Evolutionary conservation across 2,797 vertebrate species (phyloP).

Genomic region (Trachops cirrhosus): DNA sequence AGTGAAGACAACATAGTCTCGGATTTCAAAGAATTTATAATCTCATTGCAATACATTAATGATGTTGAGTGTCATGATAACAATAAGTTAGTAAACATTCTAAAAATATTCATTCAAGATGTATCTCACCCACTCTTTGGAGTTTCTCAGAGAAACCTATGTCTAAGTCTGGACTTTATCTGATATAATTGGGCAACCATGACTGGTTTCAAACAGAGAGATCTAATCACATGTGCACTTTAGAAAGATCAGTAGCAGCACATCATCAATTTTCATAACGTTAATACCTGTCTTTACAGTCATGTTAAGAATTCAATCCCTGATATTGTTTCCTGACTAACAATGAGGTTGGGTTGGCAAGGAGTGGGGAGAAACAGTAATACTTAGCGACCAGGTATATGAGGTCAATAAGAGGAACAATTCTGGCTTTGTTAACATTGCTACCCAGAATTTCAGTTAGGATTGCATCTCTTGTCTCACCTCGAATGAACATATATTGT

Average conservation of each 20-base stretch:
- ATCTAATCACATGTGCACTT: neutral
- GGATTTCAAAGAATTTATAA: neutral
- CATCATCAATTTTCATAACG: neutral
- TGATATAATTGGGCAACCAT: neutral
- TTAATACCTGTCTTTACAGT: neutral
- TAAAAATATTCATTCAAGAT: neutral
- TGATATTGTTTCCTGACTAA: neutral
- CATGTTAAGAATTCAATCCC: neutral
- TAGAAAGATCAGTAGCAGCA: neutral
- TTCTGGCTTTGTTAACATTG: neutral
- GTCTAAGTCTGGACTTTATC: neutral
- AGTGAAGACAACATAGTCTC: neutral
- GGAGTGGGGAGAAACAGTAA: neutral
- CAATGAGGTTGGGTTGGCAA: rapidly evolving
- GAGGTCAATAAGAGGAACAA: neutral
- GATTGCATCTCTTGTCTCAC: neutral
- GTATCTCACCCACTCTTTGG: neutral
- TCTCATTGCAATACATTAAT: neutral
- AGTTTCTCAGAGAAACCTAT: neutral
- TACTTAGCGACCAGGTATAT: neutral
- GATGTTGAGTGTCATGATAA: neutral
- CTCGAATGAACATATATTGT: neutral
- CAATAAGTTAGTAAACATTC: neutral
- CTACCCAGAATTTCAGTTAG: neutral
- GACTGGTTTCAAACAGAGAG: neutral